phyloP scores from a whole-genome alignment of 2,113 vertebrate species.

The Toxostoma redivivum region DNA sequence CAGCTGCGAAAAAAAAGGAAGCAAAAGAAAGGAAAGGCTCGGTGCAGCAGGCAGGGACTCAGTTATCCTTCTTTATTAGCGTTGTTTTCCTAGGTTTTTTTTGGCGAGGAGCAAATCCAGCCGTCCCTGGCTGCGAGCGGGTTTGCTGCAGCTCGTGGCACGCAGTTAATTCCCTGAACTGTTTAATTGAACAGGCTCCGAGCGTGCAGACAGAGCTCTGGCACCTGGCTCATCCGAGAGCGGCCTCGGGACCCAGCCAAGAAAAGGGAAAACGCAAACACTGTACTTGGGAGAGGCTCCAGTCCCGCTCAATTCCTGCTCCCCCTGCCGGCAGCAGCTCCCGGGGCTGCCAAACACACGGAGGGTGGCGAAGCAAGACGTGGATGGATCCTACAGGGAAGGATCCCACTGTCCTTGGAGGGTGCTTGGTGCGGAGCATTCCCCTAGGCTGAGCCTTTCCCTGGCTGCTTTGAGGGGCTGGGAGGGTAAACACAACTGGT shows the following conservation, averaged over 20 bases:
- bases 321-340: background rate
- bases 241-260: background rate
- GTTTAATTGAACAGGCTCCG: constrained; percentile 42
- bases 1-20: background rate
- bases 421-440: background rate
- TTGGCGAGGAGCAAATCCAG: background rate
- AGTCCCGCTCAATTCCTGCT: background rate
- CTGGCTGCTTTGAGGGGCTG: background rate
- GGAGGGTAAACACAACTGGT: background rate
- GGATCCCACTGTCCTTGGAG: background rate
- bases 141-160: background rate
- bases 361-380: fast-evolving
- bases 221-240: background rate
- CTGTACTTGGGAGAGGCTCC: background rate
- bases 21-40: background rate
- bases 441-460: fast-evolving
- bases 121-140: background rate
- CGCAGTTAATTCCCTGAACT: constrained; percentile 29
- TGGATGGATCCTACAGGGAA: background rate
- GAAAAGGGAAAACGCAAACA: background rate
- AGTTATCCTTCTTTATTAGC: background rate
- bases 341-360: fast-evolving
- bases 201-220: background rate
- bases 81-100: background rate
- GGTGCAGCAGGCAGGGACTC: background rate